These are phyloP conservation scores for Drosophila lacertosa DNA, from an alignment of 1,140 invertebrate genomes.

Conservation along the genomic window DNA sequence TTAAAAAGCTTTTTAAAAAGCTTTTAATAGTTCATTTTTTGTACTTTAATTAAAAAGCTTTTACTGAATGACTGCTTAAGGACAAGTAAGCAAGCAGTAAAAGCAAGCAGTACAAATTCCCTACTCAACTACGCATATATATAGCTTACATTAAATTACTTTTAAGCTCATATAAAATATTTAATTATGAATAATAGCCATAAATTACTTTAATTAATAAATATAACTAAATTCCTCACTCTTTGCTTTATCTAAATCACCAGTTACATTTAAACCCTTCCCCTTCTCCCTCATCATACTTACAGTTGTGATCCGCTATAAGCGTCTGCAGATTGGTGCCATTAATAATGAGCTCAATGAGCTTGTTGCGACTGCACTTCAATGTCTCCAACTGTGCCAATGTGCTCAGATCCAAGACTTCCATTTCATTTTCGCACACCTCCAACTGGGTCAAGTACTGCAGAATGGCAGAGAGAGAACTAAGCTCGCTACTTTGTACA, in stretches of 20 bases:
- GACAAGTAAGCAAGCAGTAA: no score
- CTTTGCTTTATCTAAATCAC: not conserved
- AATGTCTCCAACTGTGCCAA: conserved; percentile 88
- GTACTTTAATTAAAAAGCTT: no score
- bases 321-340: conserved; percentile 88
- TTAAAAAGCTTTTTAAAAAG: no score
- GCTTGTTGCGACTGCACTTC: conserved; percentile 89
- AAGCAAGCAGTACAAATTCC: no score
- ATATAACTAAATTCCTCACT: no score
- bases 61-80: no score
- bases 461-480: conserved; percentile 60
- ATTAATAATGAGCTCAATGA: conserved; percentile 88
- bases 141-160: no score
- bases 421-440: conserved; percentile 91
- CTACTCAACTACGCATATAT: no score
- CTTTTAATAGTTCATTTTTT: no score
- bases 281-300: conserved; percentile 4
- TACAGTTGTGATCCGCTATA: conserved; percentile 91
- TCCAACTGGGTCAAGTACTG: conserved; percentile 90
- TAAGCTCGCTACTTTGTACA: not conserved
- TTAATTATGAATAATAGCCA: no score
- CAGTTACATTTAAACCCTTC: not conserved
- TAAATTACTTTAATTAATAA: no score
- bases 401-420: conserved; percentile 89
- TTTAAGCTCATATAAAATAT: no score